Conservation (phyloP, 2,113 vertebrate genomes). For the Vimba vimba region DNA sequence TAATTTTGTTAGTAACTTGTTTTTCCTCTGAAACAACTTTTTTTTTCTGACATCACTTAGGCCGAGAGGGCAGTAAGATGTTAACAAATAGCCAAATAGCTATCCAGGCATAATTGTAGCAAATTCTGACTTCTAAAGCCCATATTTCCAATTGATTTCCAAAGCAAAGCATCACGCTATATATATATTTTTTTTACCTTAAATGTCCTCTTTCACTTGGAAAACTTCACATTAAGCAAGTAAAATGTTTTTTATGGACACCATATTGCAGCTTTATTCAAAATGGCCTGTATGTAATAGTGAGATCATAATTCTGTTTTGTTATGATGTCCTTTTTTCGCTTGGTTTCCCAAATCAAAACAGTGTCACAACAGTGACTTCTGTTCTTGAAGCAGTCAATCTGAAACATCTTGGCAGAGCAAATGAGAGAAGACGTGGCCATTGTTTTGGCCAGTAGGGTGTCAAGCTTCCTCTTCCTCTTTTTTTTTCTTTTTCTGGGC, state of each 20-base stretch:
- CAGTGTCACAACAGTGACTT: conserved; percentile 5
- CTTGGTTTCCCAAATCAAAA: conserved; percentile 29
- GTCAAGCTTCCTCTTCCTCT: conserved; percentile 40
- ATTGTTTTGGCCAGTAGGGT: conserved; percentile 33
- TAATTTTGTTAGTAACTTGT: not conserved
- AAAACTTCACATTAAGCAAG: not conserved
- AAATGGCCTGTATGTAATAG: not conserved
- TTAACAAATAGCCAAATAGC: not conserved
- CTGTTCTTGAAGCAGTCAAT: not conserved
- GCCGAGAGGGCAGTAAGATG: not conserved
- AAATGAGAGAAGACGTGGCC: conserved; percentile 1
- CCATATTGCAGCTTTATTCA: not conserved
- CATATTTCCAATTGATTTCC: not conserved
- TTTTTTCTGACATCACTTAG: not conserved
- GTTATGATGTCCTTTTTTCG: conserved; percentile 5
- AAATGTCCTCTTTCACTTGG: not conserved
- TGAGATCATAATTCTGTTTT: conserved; percentile 7
- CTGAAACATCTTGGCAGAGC: conserved; percentile 14
- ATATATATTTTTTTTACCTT: not conserved
- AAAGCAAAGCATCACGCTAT: not conserved
- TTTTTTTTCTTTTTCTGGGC: not conserved
- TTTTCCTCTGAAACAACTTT: not conserved
- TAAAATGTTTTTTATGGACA: not conserved
- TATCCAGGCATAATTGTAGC: not conserved
- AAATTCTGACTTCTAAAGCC: not conserved